Percentiles rank a stretch among this genome's conserved stretches.
Conservation (phyloP, 1,140 invertebrate species). For the Xylocopa sonorina region DNA sequence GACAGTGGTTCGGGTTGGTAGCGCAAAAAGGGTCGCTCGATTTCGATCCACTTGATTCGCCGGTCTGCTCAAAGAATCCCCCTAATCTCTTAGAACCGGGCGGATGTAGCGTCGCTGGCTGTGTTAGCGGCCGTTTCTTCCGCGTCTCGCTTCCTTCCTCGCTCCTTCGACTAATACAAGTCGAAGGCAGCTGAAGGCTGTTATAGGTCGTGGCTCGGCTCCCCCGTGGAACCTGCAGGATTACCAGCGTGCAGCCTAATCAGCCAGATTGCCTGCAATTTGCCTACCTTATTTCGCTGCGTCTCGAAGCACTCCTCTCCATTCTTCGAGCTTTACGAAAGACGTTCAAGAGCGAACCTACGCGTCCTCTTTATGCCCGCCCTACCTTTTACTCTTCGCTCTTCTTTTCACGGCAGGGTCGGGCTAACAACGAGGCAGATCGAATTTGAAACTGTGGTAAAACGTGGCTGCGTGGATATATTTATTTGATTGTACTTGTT, state of each 20-base stretch:
- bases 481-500: no score
- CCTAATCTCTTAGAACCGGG: constrained; percentile 62
- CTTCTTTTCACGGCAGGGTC: background rate
- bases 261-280: constrained; percentile 79
- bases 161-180: constrained; percentile 64
- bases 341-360: background rate
- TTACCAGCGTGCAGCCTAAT: constrained; percentile 76
- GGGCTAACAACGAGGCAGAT: background rate
- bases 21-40: constrained; percentile 31
- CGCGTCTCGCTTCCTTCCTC: constrained; percentile 39
- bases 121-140: constrained; percentile 21
- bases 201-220: constrained; percentile 26
- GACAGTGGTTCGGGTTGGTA: rapidly evolving
- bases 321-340: background rate
- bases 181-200: constrained; percentile 43
- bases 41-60: constrained; percentile 42
- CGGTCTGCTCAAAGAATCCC: constrained; percentile 32
- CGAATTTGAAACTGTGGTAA: background rate
- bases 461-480: no score
- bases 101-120: constrained; percentile 31
- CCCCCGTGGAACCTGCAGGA: constrained; percentile 65
- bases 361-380: background rate
- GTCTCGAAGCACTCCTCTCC: background rate
- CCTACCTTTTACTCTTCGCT: background rate
- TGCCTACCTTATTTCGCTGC: constrained; percentile 71